These are phyloP conservation scores for Palythoa heliodiscus DNA, from an alignment of 92 coral and sea anemone species.

Conservation along the genomic window DNA sequence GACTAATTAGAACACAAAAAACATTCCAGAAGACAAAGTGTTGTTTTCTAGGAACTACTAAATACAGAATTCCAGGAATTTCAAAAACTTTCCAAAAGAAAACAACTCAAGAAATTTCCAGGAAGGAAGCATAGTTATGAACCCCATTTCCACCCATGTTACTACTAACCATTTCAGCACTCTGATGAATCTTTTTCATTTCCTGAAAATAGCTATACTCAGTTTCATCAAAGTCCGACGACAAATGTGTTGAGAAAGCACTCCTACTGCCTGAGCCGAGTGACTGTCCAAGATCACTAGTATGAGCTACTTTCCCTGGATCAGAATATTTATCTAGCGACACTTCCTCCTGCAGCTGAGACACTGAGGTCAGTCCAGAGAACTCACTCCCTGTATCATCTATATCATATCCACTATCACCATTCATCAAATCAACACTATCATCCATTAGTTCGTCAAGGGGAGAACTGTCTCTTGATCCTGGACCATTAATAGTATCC, in stretches of 20 bases:
- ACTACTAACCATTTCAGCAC: constrained; percentile 52
- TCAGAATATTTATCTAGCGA: constrained; percentile 5
- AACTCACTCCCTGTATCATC: constrained; percentile 76
- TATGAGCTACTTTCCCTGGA: constrained; percentile 13
- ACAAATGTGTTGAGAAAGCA: constrained; percentile 8
- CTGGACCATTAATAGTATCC: constrained; percentile 57
- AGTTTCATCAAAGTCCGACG: constrained; percentile 73
- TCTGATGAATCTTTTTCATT: constrained; percentile 71
- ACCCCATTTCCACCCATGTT: no score
- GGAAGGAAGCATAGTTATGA: no score
- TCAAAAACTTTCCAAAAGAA: no score
- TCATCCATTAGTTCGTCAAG: constrained; percentile 16
- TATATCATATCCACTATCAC: constrained; percentile 81
- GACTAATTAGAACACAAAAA: no score
- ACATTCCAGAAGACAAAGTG: no score
- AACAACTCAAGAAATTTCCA: no score
- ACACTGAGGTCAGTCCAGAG: constrained; percentile 55
- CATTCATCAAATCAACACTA: constrained; percentile 12
- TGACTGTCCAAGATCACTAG: constrained; percentile 72
- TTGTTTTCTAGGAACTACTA: no score
- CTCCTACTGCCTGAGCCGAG: constrained; percentile 64
- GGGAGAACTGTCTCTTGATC: constrained; percentile 41
- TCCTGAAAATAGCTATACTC: constrained; percentile 82
- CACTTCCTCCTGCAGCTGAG: constrained; percentile 37
- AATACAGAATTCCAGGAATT: no score